Conservation (phyloP, 2,113 vertebrate genomes). For the Piaya cayana region DNA sequence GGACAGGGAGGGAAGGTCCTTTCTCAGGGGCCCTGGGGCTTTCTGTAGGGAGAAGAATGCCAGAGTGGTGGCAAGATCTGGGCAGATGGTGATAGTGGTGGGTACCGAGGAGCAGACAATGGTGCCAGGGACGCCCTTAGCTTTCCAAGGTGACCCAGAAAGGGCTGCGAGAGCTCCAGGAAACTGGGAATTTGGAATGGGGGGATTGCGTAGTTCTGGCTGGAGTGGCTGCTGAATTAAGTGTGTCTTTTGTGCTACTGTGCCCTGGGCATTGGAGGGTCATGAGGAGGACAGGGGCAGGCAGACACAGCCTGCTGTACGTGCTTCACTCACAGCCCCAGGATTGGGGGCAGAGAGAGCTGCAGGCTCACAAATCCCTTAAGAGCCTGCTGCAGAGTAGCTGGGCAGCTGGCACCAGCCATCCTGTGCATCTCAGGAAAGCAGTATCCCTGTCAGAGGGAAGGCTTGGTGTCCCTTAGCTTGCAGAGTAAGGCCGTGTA, state of each 20-base stretch:
- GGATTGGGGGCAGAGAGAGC: constrained; percentile 15
- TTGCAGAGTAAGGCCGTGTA: background rate
- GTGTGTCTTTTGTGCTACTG: background rate
- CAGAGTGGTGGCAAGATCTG: background rate
- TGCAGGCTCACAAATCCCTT: constrained; percentile 43
- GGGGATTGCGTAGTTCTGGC: background rate
- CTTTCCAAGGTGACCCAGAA: constrained; percentile 25
- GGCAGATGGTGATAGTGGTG: background rate
- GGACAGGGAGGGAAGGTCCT: background rate
- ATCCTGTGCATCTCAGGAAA: background rate
- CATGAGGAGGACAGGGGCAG: background rate
- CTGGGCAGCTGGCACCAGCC: background rate
- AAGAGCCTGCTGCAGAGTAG: background rate
- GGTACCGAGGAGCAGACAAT: background rate
- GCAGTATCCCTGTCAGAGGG: fast-evolving
- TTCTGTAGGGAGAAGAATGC: background rate
- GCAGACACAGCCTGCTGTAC: background rate
- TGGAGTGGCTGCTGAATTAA: background rate
- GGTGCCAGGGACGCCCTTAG: background rate
- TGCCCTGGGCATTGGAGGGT: background rate
- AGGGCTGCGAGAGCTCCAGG: background rate
- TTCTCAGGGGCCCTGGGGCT: background rate
- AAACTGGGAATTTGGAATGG: background rate
- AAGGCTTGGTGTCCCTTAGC: background rate
- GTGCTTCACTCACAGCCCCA: background rate